Conservation (phyloP, 2,888 invertebrate species). For the Caenorhabditis sp. region DNA sequence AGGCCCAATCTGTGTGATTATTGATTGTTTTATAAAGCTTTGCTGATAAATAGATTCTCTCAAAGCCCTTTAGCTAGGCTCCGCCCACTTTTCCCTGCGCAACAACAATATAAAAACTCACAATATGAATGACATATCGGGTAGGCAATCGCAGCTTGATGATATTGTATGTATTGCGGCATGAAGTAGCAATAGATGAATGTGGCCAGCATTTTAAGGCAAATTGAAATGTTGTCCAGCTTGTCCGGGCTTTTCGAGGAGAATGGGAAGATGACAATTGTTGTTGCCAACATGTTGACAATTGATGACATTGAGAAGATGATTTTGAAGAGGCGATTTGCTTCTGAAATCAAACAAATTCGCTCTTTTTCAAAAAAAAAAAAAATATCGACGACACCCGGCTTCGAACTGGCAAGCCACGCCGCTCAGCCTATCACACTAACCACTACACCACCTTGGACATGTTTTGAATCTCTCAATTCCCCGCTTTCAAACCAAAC, state of each 20-base stretch:
- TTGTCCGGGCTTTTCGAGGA: conserved; percentile 11
- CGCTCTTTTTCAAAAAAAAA: background rate
- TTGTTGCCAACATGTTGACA: conserved; percentile 57
- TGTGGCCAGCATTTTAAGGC: conserved; percentile 38
- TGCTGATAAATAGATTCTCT: no score
- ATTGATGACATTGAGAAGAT: conserved; percentile 56
- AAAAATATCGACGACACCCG: no score
- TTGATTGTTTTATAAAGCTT: no score
- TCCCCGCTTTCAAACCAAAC: no score
- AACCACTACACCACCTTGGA: no score
- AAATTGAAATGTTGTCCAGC: conserved; percentile 42
- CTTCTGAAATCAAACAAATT: conserved; percentile 42
- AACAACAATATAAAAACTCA: no score
- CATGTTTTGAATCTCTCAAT: conserved; percentile 1
- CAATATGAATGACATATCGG: conserved; percentile 55
- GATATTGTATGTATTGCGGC: conserved; percentile 53
- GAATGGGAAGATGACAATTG: conserved; percentile 36
- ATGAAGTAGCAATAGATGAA: conserved; percentile 46
- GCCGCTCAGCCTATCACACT: no score
- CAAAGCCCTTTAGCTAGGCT: no score
- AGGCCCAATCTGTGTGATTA: no score
- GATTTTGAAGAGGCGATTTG: conserved; percentile 59
- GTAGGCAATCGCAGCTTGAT: conserved; percentile 40
- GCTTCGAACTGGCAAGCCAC: no score
- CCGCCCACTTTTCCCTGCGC: no score